Percentiles rank a stretch among this genome's conserved stretches.
Evolutionary conservation across 2,888 invertebrate genomes (phyloP).

Genomic region (Mechanitis mazaeus): DNA sequence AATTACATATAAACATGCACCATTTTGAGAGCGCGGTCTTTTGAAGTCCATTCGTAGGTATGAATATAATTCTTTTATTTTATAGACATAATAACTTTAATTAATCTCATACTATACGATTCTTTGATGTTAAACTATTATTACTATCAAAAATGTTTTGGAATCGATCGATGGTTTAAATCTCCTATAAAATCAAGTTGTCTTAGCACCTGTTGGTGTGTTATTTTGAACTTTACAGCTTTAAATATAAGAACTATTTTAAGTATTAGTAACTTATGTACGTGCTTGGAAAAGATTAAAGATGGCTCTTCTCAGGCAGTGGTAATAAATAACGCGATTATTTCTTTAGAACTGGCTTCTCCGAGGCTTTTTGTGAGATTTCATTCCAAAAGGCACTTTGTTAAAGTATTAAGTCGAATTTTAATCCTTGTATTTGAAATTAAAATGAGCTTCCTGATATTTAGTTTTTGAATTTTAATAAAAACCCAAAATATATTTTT

Average conservation of each 20-base stretch:
- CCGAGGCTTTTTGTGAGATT: conserved; percentile 54
- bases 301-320: conserved; percentile 55
- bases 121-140: conserved; percentile 42
- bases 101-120: conserved; percentile 44
- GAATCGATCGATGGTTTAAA: conserved; percentile 63
- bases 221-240: conserved; percentile 11
- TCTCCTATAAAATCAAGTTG: conserved; percentile 65
- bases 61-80: conserved; percentile 17
- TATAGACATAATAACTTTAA: conserved; percentile 43
- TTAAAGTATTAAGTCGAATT: conserved; percentile 51
- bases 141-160: conserved; percentile 53
- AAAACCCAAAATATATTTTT: not conserved
- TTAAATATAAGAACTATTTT: conserved; percentile 11
- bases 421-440: conserved; percentile 26
- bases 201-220: conserved; percentile 19
- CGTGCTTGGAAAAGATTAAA: conserved; percentile 70
- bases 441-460: conserved; percentile 25
- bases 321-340: conserved; percentile 74
- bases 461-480: conserved; percentile 12
- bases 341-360: conserved; percentile 62
- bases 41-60: conserved; percentile 24
- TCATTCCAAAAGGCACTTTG: conserved; percentile 52
- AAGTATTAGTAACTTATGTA: conserved; percentile 26
- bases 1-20: conserved; percentile 23
- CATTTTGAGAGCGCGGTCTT: conserved; percentile 23